phyloP scores from a whole-genome alignment of 2,888 invertebrate species.

The Spicauda simplicius region DNA sequence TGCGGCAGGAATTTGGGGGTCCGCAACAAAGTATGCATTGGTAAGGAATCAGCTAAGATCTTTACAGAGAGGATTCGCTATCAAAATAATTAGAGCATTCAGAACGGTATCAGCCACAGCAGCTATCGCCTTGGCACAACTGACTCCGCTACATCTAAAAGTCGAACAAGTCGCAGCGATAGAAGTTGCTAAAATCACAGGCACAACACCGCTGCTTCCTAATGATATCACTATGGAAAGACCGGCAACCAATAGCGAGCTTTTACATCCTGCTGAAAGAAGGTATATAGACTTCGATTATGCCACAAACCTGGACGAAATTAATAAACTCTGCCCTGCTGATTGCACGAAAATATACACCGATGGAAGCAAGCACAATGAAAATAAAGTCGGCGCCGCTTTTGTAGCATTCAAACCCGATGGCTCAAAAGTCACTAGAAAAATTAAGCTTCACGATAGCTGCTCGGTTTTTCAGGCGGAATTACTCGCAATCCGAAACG shows the following conservation, averaged over 20 bases:
- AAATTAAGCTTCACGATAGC: too few species aligned
- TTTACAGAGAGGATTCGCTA: conserved; percentile 12
- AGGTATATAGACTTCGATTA: not conserved
- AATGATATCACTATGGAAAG: too few species aligned
- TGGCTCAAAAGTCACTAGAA: too few species aligned
- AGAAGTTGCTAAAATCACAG: not conserved
- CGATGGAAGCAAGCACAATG: conserved; percentile 28
- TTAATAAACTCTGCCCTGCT: not conserved
- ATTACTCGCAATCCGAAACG: too few species aligned
- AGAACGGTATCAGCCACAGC: conserved; percentile 1
- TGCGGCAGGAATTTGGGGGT: too few species aligned
- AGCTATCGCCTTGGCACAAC: not conserved
- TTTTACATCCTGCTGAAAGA: conserved; percentile 6
- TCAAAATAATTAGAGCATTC: conserved; percentile 9
- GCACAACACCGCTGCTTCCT: not conserved
- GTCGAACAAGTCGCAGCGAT: not conserved
- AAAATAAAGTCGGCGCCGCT: conserved; percentile 11
- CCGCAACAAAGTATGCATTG: too few species aligned
- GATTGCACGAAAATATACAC: conserved; percentile 3
- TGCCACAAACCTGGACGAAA: not conserved
- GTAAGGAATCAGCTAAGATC: too few species aligned
- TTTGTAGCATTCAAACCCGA: not conserved
- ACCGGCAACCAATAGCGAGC: not conserved
- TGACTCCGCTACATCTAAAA: not conserved
- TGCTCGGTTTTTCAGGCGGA: too few species aligned